Evolutionary conservation across 2,113 vertebrate genomes (phyloP).

Genomic region (Chitala chitala): DNA sequence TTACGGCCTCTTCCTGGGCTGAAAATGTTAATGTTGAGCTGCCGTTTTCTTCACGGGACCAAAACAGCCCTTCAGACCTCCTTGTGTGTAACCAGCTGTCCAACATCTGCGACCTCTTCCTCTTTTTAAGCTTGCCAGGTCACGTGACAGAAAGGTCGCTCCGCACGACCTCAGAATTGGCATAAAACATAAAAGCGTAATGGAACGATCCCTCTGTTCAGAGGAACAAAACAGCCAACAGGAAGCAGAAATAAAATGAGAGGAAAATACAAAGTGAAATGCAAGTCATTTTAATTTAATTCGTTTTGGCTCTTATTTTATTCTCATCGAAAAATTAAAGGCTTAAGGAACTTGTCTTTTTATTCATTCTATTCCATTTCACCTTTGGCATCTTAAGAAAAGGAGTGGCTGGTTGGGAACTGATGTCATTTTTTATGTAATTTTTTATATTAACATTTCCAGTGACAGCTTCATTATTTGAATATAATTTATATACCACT

Average conservation of each 20-base stretch:
- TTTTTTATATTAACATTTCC: no score
- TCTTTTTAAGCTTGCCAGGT: neutral
- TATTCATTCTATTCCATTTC: no score
- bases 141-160: neutral
- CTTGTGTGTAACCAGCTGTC: constrained; percentile 12
- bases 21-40: neutral
- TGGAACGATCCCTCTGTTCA: neutral
- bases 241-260: neutral
- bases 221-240: neutral
- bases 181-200: neutral
- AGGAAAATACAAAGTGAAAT: neutral
- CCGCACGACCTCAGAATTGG: neutral
- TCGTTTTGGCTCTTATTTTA: no score
- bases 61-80: neutral
- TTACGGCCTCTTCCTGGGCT: neutral
- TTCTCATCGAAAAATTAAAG: no score
- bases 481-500: neutral
- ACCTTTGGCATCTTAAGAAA: no score
- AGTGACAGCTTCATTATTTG: neutral
- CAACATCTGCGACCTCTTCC: neutral
- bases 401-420: neutral
- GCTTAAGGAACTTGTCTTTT: no score
- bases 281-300: neutral
- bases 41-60: neutral
- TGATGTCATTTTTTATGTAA: no score